Evolutionary conservation across 2,797 vertebrate genomes (phyloP).

Genomic region (Hozukius guyotensis): DNA sequence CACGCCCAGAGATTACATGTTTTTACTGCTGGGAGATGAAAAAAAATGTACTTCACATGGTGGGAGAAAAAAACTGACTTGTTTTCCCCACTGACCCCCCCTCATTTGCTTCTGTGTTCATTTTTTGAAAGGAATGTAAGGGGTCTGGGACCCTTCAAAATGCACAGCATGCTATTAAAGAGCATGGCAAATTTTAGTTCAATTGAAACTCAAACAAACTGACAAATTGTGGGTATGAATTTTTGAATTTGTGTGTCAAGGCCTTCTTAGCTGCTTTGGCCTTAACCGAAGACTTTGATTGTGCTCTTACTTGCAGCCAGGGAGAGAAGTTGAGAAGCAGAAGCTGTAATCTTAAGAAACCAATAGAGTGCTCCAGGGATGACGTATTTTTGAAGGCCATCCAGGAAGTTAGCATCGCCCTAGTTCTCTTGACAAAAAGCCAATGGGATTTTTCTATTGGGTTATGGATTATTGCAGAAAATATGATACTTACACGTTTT

Average conservation of each 20-base stretch:
- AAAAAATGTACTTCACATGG: constrained; percentile 3
- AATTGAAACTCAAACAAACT: not conserved
- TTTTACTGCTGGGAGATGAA: not conserved
- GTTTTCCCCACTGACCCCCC: constrained; percentile 19
- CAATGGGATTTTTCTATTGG: not conserved
- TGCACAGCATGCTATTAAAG: not conserved
- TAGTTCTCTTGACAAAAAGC: not conserved
- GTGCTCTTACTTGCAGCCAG: not conserved
- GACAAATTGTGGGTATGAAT: not conserved
- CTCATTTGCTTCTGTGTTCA: not conserved
- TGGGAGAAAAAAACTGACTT: not conserved
- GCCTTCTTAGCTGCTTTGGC: not conserved
- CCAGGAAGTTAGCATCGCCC: too few species aligned
- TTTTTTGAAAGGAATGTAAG: not conserved
- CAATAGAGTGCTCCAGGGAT: too few species aligned
- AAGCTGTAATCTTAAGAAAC: not conserved
- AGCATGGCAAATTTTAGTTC: too few species aligned
- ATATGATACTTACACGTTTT: too few species aligned
- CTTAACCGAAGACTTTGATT: not conserved
- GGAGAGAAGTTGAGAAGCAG: not conserved
- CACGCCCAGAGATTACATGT: constrained; percentile 6
- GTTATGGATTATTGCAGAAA: too few species aligned
- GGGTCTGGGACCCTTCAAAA: not conserved
- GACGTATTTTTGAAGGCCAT: too few species aligned
- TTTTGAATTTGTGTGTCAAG: not conserved